These are phyloP conservation scores for Corythornis vintsioides DNA, from an alignment of 2,113 vertebrate genomes.

Conservation along the genomic window DNA sequence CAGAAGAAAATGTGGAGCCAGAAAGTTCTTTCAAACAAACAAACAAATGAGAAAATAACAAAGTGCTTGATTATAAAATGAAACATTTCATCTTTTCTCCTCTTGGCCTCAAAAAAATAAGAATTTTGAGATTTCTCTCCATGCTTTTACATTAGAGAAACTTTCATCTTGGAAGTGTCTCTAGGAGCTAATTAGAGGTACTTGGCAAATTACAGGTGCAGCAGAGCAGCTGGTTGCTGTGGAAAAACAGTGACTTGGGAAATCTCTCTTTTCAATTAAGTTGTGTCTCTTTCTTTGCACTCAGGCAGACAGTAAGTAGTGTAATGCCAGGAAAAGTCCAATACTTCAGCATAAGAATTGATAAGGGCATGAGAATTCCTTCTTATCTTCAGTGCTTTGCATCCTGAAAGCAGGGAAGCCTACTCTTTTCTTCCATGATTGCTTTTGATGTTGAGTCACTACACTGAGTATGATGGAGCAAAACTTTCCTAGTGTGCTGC, in stretches of 20 bases:
- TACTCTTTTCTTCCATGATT: not conserved
- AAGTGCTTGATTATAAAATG: conserved; percentile 6
- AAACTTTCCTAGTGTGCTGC: not conserved
- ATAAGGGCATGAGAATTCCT: not conserved
- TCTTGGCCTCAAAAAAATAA: not conserved
- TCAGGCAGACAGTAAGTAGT: not conserved
- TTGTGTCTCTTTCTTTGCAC: not conserved
- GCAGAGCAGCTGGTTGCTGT: not conserved
- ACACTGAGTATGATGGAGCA: not conserved
- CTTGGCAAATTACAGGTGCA: not conserved
- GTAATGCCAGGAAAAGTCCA: not conserved
- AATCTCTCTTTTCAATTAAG: not conserved
- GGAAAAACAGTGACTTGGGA: not conserved
- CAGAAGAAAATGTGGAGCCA: conserved; percentile 15
- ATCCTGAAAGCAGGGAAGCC: not conserved
- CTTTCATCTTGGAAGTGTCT: not conserved
- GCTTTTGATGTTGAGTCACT: not conserved
- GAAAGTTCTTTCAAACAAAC: conserved; percentile 30
- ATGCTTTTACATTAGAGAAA: not conserved
- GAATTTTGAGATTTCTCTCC: not conserved
- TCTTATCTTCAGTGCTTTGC: not conserved
- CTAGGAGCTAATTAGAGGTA: not conserved
- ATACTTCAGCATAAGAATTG: not conserved
- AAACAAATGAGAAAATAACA: conserved; percentile 36
- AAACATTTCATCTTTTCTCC: not conserved